Evolutionary conservation across 1,140 invertebrate genomes (phyloP), one percentile per base, ranked within the genome.

Genomic region (Apis dorsata): DNA sequence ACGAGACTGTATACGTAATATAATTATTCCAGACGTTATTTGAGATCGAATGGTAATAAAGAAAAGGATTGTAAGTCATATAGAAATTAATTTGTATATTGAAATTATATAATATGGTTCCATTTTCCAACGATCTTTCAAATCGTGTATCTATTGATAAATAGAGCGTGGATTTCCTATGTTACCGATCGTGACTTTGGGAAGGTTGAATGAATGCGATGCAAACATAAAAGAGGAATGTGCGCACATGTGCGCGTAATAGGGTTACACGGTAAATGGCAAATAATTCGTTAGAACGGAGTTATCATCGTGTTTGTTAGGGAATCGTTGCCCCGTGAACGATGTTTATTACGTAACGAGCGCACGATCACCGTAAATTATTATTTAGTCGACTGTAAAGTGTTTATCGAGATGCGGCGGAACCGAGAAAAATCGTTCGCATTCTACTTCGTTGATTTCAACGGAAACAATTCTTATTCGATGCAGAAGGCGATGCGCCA

Each of bases 271-370:
- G n/a, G 11, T 19, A n/a, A 44, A 60, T 49, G 44, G 68, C 57
- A 79, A 79, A 71, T 68, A 62, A 79, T 79, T 79, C 68, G 68
- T 72, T 72, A 79, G 44, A 53, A 24, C n/a, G 49, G 24, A 57
- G 53, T 71, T 62, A 28, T 17, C 34, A 24, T 55, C 10, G 51
- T 49, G 55, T 70, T 70, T 79, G 66, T 66, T 11, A n/a, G 28
- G 70, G 70, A 70, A 60, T 79, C 66, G 21, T 13, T 60, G 53
- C 34, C 34, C 1, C 57, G 15, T 49, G 78, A 24, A 72, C 17
- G 17, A 71, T 44, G 78, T 72, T 79, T 79, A 57, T 62, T 49
- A 28, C 78, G 34, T 62, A 72, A 79, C 78, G 66, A 79, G 78
- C 55, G 57, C 21, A 28, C 78, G 57, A 70, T 79, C 34, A 57